Conservation (phyloP, 2,888 invertebrate genomes). For the Lissonota sp. region DNA sequence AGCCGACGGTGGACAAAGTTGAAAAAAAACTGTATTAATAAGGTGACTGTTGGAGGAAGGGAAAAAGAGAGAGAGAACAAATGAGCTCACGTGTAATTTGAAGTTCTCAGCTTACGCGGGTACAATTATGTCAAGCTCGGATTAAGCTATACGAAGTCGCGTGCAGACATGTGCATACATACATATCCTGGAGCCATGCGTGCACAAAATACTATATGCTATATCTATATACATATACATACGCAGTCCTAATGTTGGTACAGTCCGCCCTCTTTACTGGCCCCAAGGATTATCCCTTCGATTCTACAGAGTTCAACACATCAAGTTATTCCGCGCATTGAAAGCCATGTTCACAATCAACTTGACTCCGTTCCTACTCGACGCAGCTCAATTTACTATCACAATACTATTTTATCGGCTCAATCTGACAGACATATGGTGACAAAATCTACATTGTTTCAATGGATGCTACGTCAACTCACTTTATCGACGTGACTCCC, state of each 20-base stretch:
- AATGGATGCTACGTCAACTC: too few relatives aligned
- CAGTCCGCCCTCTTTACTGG: too few relatives aligned
- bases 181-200: neutral
- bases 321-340: too few relatives aligned
- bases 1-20: conserved; percentile 21
- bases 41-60: neutral
- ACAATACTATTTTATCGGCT: too few relatives aligned
- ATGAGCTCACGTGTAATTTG: conserved; percentile 26
- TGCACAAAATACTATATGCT: neutral
- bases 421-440: too few relatives aligned
- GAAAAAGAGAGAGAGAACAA: conserved; percentile 4
- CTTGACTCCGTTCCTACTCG: too few relatives aligned
- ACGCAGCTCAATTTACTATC: too few relatives aligned
- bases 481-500: too few relatives aligned
- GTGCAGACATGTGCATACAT: conserved; percentile 31
- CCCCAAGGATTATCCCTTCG: too few relatives aligned
- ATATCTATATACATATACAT: neutral
- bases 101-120: conserved; percentile 55
- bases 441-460: too few relatives aligned
- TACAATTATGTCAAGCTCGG: conserved; percentile 62
- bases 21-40: neutral
- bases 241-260: neutral
- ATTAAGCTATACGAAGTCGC: conserved; percentile 47
- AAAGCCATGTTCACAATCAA: too few relatives aligned
- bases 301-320: too few relatives aligned